Evolutionary conservation across 2,888 invertebrate genomes (phyloP).

Genomic region (Caenorhabditis panamensis): DNA sequence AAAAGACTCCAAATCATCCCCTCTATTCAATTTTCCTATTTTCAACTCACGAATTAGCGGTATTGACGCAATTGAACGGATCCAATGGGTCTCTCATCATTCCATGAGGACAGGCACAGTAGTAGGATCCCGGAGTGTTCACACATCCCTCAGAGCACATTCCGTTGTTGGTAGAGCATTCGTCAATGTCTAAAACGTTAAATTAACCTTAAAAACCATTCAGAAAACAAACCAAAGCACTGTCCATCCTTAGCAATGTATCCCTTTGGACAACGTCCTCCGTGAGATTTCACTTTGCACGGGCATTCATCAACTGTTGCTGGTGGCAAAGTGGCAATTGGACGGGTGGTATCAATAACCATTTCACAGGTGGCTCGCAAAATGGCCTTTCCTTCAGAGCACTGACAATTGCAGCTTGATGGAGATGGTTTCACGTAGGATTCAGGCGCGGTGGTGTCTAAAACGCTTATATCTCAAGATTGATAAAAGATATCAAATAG

Average conservation of each 20-base stretch:
- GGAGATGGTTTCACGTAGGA: slow-evolving; percentile 60
- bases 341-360: slow-evolving; percentile 67
- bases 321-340: slow-evolving; percentile 75
- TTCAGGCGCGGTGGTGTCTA: slow-evolving; percentile 72
- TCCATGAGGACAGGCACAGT: slow-evolving; percentile 80
- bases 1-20: background rate
- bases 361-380: slow-evolving; percentile 72
- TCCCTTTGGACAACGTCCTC: slow-evolving; percentile 72
- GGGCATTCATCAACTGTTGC: slow-evolving; percentile 75
- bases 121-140: slow-evolving; percentile 79
- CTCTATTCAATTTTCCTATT: background rate
- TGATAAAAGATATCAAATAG: background rate
- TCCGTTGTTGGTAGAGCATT: slow-evolving; percentile 77
- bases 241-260: slow-evolving; percentile 67
- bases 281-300: slow-evolving; percentile 70
- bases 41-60: slow-evolving; percentile 65
- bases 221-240: slow-evolving; percentile 69
- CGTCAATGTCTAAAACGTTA: slow-evolving; percentile 76
- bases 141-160: slow-evolving; percentile 80
- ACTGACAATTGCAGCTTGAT: slow-evolving; percentile 73
- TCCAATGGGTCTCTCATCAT: slow-evolving; percentile 77
- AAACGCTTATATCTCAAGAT: background rate
- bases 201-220: background rate
- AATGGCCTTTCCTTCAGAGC: slow-evolving; percentile 73
- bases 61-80: slow-evolving; percentile 72